Percentiles rank a stretch among this genome's conserved stretches.
phyloP scores from a whole-genome alignment of 2,888 invertebrate genomes.

The Mayetiola destructor region DNA sequence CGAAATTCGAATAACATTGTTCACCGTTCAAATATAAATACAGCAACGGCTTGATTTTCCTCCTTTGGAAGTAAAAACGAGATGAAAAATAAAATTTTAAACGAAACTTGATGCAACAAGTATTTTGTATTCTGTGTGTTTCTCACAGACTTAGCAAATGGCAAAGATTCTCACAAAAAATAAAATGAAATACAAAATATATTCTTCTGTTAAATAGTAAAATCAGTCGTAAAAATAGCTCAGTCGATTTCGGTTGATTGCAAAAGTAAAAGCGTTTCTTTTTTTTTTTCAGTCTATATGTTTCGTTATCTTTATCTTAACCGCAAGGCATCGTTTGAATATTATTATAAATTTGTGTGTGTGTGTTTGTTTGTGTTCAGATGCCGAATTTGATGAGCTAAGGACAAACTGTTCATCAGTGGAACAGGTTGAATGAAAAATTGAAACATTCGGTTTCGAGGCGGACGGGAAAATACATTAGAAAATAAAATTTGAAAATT shows the following conservation, averaged over 20 bases:
- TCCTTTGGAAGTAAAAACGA: no score
- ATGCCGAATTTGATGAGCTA: background rate
- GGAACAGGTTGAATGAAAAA: background rate
- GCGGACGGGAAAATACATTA: background rate
- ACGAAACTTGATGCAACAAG: no score
- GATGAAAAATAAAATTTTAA: no score
- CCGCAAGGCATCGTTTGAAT: background rate
- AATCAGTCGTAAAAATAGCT: constrained; percentile 7
- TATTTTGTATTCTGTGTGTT: no score
- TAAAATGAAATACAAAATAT: background rate
- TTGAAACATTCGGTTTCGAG: background rate
- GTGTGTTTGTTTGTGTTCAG: background rate
- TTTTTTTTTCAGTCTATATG: background rate
- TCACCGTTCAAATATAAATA: no score
- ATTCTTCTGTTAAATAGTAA: constrained; percentile 9
- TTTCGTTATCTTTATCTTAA: background rate
- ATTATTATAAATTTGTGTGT: no score
- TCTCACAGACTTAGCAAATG: no score
- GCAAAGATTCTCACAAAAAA: no score
- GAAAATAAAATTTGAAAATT: background rate
- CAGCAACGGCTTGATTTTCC: no score
- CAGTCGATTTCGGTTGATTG: constrained; percentile 8
- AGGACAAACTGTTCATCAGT: background rate
- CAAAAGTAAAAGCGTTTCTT: constrained; percentile 4
- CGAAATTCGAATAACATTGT: no score